These are phyloP conservation scores for Drosophila helvetica DNA, from an alignment of 2,888 invertebrate species.

Conservation along the genomic window DNA sequence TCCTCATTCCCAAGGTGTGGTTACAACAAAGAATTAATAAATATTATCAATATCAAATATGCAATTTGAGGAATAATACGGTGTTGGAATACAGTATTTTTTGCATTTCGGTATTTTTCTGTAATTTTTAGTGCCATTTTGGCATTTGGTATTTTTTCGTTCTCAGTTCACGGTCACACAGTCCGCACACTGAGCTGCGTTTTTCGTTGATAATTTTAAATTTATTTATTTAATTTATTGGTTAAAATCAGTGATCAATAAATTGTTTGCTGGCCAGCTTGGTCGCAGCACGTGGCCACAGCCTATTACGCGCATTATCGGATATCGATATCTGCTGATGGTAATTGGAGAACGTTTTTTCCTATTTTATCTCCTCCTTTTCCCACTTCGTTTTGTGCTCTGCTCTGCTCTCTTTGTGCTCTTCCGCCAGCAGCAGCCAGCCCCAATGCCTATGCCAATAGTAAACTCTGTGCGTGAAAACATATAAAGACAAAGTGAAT, in stretches of 20 bases:
- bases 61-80: too few species aligned
- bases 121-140: neutral
- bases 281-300: constrained; percentile 25
- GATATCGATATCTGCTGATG: constrained; percentile 77
- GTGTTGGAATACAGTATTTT: too few species aligned
- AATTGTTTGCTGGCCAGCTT: constrained; percentile 18
- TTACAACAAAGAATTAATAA: too few species aligned
- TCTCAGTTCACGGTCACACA: constrained; percentile 43
- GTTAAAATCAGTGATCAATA: constrained; percentile 57
- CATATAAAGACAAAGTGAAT: constrained; percentile 34
- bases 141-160: constrained; percentile 7
- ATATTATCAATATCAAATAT: too few species aligned
- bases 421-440: constrained; percentile 28
- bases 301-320: constrained; percentile 26
- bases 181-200: constrained; percentile 30
- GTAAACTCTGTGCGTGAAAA: constrained; percentile 58
- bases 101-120: too few species aligned
- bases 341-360: constrained; percentile 82
- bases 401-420: constrained; percentile 51
- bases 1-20: too few species aligned
- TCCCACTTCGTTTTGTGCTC: constrained; percentile 74
- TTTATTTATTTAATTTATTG: constrained; percentile 77
- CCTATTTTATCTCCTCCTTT: constrained; percentile 79
- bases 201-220: constrained; percentile 81
- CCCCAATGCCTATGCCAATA: constrained; percentile 37